These are phyloP conservation scores for Platysteira castanea DNA, from an alignment of 2,113 vertebrate genomes.

Conservation along the genomic window DNA sequence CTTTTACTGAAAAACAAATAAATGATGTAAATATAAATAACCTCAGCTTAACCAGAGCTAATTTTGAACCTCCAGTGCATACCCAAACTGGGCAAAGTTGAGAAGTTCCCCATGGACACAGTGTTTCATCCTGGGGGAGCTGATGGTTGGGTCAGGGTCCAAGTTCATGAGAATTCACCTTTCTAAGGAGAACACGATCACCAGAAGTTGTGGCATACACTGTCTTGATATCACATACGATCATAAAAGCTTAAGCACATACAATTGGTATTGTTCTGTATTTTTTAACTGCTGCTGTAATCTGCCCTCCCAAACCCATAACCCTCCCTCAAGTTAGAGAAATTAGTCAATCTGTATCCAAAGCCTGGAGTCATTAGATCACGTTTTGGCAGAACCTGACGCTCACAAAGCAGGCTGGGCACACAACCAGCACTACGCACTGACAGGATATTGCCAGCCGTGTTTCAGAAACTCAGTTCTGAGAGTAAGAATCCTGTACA, in stretches of 20 bases:
- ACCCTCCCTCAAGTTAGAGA: not conserved
- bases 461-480: not conserved
- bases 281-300: not conserved
- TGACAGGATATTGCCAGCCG: conserved; percentile 44
- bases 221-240: not conserved
- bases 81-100: not conserved
- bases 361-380: conserved; percentile 63
- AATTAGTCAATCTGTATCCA: conserved; percentile 11
- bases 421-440: conserved; percentile 59
- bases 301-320: not conserved
- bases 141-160: not conserved
- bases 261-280: not conserved
- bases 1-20: not conserved
- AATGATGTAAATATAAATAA: not conserved
- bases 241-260: not conserved
- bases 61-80: not conserved
- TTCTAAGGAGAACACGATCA: not conserved
- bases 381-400: conserved; percentile 70
- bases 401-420: conserved; percentile 47
- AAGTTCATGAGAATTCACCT: not conserved
- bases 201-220: rapidly evolving
- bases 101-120: not conserved
- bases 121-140: not conserved
- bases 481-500: not conserved
- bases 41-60: not conserved